Conservation (phyloP, 2,888 invertebrate species). For the Cacoxenus indagator region DNA sequence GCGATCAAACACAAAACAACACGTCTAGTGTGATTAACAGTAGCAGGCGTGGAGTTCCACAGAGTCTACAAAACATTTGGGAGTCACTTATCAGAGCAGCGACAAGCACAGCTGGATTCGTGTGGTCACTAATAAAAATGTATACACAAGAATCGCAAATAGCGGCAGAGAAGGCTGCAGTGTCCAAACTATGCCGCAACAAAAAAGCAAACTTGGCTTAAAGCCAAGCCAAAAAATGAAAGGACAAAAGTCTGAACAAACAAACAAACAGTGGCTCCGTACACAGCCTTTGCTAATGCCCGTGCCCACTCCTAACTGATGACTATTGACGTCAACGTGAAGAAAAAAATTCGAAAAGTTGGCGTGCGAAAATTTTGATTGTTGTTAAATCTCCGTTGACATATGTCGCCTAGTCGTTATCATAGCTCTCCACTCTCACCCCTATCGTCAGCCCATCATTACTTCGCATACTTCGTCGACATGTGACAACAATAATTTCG, state of each 20-base stretch:
- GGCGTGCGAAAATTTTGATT: conserved; percentile 15
- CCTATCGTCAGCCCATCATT: neutral
- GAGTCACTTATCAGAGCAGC: neutral
- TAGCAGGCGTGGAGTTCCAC: neutral
- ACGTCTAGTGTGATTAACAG: neutral
- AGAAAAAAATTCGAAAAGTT: neutral
- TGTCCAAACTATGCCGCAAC: conserved; percentile 2
- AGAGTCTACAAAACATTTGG: neutral
- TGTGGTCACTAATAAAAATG: conserved; percentile 17
- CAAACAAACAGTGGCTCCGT: conserved; percentile 3
- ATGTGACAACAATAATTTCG: conserved; percentile 3
- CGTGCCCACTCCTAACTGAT: neutral
- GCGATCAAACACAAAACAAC: conserved; percentile 12
- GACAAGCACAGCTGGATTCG: neutral
- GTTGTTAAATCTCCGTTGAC: conserved; percentile 16
- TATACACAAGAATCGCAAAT: conserved; percentile 11
- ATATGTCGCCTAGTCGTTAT: neutral
- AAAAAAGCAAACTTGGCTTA: conserved; percentile 11
- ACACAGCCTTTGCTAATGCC: neutral
- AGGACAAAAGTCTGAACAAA: neutral
- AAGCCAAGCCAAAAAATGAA: neutral
- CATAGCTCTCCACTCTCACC: too few species aligned
- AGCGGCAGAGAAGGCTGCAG: neutral
- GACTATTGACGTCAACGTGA: conserved; percentile 1
- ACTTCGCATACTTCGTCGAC: neutral